Evolutionary conservation across 2,113 vertebrate species (phyloP).

Genomic region (Canis aureus): DNA sequence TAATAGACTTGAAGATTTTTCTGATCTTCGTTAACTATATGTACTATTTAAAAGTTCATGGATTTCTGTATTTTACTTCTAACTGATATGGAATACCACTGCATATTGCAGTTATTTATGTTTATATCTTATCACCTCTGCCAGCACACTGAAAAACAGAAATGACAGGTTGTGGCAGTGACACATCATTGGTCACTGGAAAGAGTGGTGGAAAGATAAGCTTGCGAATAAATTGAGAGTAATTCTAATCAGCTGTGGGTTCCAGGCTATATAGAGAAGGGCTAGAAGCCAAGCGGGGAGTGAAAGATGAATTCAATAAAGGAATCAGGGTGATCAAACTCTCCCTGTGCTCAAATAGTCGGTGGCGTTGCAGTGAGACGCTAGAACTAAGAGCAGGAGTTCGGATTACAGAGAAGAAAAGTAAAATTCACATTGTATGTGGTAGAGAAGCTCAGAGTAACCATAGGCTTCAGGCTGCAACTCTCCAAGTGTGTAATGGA

Average conservation of each 20-base stretch:
- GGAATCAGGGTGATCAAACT: not conserved
- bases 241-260: not conserved
- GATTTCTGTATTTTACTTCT: not conserved
- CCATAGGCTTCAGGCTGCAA: not conserved
- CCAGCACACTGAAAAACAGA: not conserved
- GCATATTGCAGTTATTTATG: not conserved
- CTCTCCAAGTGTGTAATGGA: not conserved
- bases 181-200: not conserved
- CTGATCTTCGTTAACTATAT: not conserved
- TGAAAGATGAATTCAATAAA: not conserved
- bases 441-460: not conserved
- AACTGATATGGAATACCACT: not conserved
- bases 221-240: not conserved
- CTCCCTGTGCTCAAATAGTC: not conserved
- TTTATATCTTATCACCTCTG: not conserved
- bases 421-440: not conserved
- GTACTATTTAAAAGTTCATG: not conserved
- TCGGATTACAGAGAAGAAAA: not conserved
- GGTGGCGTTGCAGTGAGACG: not conserved
- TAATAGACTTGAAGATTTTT: not conserved
- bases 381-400: not conserved
- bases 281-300: not conserved
- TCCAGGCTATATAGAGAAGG: not conserved
- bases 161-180: not conserved
- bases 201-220: not conserved